These are phyloP conservation scores for Eremophila alpestris DNA, from an alignment of 2,797 vertebrate species.

Conservation along the genomic window DNA sequence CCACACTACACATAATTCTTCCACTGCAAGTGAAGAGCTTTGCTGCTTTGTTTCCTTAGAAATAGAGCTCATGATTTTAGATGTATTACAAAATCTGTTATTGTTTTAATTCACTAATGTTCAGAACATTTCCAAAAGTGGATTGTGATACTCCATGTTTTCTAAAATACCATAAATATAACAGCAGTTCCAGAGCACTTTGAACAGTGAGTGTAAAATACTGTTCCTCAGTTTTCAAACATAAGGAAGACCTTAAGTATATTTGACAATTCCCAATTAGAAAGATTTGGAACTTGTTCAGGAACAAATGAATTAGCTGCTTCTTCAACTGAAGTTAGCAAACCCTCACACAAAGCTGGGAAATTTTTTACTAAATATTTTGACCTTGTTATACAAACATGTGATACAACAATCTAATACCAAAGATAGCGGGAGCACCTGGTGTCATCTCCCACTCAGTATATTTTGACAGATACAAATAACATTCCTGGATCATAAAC, in stretches of 20 bases:
- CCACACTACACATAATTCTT: conserved; percentile 8
- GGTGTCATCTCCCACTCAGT: not conserved
- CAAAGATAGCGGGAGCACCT: conserved; percentile 5
- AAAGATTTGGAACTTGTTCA: conserved; percentile 67
- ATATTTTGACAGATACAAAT: conserved; percentile 33
- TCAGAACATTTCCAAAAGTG: conserved; percentile 32
- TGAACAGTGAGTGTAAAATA: conserved; percentile 2
- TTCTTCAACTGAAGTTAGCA: conserved; percentile 33
- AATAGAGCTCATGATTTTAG: conserved; percentile 2
- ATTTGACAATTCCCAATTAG: conserved; percentile 48
- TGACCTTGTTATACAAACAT: not conserved
- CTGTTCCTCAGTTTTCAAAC: not conserved
- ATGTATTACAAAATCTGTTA: not conserved
- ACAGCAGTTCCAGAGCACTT: not conserved
- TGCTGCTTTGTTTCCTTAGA: conserved; percentile 34
- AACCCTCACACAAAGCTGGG: not conserved
- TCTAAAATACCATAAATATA: not conserved
- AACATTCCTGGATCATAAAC: conserved; percentile 45
- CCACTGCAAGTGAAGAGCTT: not conserved
- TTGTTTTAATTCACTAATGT: conserved; percentile 14
- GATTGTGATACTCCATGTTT: not conserved
- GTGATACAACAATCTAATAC: not conserved
- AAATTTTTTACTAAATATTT: conserved; percentile 22
- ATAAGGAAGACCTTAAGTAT: conserved; percentile 29
- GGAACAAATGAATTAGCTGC: conserved; percentile 44